These are phyloP conservation scores for Trypoxylus dichotomus DNA, from an alignment of 1,140 invertebrate species.

Conservation along the genomic window DNA sequence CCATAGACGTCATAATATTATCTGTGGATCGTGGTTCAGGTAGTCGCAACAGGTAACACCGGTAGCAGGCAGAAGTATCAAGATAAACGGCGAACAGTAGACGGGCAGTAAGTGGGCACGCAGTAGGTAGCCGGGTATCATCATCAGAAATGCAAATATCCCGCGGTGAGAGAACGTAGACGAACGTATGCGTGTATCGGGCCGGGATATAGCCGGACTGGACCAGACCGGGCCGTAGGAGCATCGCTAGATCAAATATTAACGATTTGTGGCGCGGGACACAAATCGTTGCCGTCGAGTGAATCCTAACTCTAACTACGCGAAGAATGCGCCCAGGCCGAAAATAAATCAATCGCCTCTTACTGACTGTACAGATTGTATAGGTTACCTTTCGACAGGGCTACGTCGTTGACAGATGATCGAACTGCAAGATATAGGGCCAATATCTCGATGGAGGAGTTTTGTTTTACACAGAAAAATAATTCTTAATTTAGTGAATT, in stretches of 20 bases:
- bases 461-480: too few relatives aligned
- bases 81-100: not conserved
- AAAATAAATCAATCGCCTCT: not conserved
- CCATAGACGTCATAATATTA: not conserved
- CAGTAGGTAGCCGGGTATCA: not conserved
- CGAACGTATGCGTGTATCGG: not conserved
- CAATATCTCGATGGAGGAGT: too few relatives aligned
- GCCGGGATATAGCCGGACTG: not conserved
- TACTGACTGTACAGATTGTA: not conserved
- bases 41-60: constrained; percentile 1
- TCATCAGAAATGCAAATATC: not conserved
- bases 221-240: not conserved
- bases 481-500: too few relatives aligned
- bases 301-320: not conserved
- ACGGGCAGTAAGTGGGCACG: not conserved
- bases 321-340: not conserved
- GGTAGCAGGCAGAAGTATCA: not conserved
- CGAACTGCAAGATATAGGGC: too few relatives aligned
- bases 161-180: not conserved
- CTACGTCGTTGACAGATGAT: too few relatives aligned
- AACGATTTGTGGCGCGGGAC: not conserved
- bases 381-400: too few relatives aligned
- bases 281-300: not conserved
- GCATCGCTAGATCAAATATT: not conserved
- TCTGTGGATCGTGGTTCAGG: not conserved